A percentile compares a stretch with the other conserved stretches of the same genome.
Evolutionary conservation across 2,797 vertebrate genomes (phyloP).

Genomic region (Pangasius sanitwongsei): DNA sequence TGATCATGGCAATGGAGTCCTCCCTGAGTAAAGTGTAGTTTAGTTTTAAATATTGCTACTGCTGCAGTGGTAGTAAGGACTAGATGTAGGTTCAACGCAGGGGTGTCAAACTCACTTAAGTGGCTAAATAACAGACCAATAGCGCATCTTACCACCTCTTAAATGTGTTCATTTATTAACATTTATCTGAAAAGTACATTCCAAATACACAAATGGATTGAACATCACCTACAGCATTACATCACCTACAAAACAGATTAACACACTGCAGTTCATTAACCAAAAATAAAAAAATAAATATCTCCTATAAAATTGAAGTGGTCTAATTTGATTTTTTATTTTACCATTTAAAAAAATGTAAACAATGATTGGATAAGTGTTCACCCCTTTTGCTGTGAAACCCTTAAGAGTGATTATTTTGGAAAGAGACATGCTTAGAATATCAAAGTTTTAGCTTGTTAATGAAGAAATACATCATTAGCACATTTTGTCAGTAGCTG

Average conservation of each 20-base stretch:
- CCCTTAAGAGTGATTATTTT: not conserved
- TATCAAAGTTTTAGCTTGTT: not conserved
- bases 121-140: not conserved
- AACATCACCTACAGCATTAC: not conserved
- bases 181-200: not conserved
- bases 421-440: not conserved
- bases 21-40: not conserved
- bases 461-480: not conserved
- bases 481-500: not conserved
- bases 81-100: not conserved
- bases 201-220: too few species aligned
- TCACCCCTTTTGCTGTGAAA: not conserved
- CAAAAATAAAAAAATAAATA: not conserved
- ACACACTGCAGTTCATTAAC: not conserved
- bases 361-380: not conserved
- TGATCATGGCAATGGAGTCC: not conserved
- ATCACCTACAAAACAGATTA: not conserved
- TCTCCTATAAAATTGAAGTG: not conserved
- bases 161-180: not conserved
- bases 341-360: not conserved
- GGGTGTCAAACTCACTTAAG: too few species aligned
- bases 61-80: not conserved
- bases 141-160: not conserved
- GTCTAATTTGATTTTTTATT: not conserved
- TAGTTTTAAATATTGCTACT: not conserved